These are phyloP conservation scores for Medauroidea extradentata DNA, from an alignment of 1,140 invertebrate genomes.

Conservation along the genomic window DNA sequence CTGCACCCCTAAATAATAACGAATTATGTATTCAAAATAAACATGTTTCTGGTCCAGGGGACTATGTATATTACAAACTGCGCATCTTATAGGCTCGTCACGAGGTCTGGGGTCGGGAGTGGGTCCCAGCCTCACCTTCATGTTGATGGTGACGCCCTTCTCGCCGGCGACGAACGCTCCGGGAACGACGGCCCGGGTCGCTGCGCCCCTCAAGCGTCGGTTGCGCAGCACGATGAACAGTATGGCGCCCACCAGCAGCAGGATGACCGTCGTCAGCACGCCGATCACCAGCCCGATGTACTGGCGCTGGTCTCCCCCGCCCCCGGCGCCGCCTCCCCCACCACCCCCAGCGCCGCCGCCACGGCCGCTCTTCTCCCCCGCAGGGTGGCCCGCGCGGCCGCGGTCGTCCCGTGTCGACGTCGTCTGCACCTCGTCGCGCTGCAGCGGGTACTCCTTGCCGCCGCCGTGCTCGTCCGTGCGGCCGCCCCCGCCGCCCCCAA, in stretches of 20 bases:
- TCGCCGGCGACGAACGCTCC: constrained; percentile 38
- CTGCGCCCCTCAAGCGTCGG: constrained; percentile 54
- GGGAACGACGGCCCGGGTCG: constrained; percentile 43
- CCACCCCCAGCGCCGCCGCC: neutral
- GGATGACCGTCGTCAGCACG: constrained; percentile 66
- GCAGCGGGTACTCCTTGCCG: constrained; percentile 57
- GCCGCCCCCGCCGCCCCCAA: constrained; percentile 44
- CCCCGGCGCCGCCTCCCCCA: neutral
- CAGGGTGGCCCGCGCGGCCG: neutral
- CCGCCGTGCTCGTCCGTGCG: constrained; percentile 29
- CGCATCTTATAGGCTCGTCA: too few species aligned
- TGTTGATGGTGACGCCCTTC: constrained; percentile 44
- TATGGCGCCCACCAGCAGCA: constrained; percentile 62
- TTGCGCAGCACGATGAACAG: constrained; percentile 66
- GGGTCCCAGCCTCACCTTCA: constrained; percentile 43
- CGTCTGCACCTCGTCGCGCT: constrained; percentile 63
- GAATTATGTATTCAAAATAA: too few species aligned
- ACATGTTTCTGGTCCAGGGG: too few species aligned
- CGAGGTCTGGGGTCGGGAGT: too few species aligned
- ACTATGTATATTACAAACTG: too few species aligned
- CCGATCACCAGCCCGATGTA: constrained; percentile 72
- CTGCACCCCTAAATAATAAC: too few species aligned
- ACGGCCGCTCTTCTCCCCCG: constrained; percentile 1
- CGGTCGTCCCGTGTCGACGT: constrained; percentile 51
- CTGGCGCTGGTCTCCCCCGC: neutral